Conservation (phyloP, 2,113 vertebrate genomes). For the Urocynchramus pylzowi region DNA sequence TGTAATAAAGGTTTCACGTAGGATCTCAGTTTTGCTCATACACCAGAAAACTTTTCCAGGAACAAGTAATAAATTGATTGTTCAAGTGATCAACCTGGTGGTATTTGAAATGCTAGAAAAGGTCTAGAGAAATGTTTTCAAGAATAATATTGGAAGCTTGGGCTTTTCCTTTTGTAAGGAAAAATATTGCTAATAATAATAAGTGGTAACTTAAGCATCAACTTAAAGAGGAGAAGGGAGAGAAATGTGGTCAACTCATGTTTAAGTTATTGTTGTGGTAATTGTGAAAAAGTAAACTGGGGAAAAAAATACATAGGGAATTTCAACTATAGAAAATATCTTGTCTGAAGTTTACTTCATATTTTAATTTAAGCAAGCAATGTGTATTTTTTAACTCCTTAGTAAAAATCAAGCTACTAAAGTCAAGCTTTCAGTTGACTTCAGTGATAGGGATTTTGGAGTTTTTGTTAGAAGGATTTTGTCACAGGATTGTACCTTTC, state of each 20-base stretch:
- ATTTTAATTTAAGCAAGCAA: not conserved
- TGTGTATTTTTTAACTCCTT: not conserved
- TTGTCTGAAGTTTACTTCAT: not conserved
- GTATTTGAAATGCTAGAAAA: not conserved
- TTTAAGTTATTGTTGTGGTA: not conserved
- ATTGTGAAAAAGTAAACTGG: not conserved
- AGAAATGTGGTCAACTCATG: not conserved
- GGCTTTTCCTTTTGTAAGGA: not conserved
- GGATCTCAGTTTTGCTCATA: not conserved
- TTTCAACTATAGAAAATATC: not conserved
- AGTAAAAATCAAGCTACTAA: not conserved
- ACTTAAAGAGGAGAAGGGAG: not conserved
- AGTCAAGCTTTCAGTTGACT: not conserved
- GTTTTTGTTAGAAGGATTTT: not conserved
- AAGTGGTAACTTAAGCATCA: not conserved
- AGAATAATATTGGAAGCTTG: not conserved
- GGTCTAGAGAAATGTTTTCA: not conserved
- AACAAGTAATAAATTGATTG: not conserved
- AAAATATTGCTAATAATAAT: not conserved
- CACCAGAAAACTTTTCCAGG: not conserved
- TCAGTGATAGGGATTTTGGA: not conserved
- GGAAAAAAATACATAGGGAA: not conserved
- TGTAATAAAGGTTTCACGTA: accelerated
- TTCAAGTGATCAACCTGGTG: not conserved
- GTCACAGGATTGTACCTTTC: not conserved